Evolutionary conservation across 2,888 invertebrate species (phyloP).

Genomic region (Netelia virgata): DNA sequence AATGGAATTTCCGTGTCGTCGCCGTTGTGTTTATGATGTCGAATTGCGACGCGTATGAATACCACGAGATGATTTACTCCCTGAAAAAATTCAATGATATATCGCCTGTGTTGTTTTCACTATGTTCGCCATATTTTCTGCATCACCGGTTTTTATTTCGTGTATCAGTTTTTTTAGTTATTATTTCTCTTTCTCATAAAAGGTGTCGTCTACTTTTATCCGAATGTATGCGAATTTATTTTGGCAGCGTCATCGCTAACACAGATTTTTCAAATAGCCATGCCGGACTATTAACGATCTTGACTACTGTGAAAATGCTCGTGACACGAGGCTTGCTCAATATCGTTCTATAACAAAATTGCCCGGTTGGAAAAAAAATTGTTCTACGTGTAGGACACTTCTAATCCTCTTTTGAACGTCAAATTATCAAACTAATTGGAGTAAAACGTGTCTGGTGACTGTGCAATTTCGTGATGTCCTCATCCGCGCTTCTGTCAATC

Average conservation of each 20-base stretch:
- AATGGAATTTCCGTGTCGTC: no score
- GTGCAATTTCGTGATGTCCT: not conserved
- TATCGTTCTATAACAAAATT: not conserved
- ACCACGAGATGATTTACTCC: no score
- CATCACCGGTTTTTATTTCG: not conserved
- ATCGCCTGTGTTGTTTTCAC: not conserved
- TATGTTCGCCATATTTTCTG: not conserved
- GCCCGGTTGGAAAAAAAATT: slow-evolving; percentile 13
- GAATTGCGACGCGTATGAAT: no score
- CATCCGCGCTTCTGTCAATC: not conserved
- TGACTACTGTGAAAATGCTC: not conserved
- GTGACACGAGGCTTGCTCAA: slow-evolving; percentile 2
- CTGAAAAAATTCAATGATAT: no score
- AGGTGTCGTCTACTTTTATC: no score
- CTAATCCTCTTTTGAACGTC: not conserved
- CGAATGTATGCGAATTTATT: no score
- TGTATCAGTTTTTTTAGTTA: no score
- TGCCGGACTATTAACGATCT: not conserved
- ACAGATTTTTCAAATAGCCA: not conserved
- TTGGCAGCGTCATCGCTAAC: no score
- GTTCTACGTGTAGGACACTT: not conserved
- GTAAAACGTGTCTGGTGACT: not conserved
- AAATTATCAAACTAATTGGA: slow-evolving; percentile 25
- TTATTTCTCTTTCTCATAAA: no score
- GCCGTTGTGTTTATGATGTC: no score